Conservation (phyloP, 2,113 vertebrate species). For the Petroica traversi region DNA sequence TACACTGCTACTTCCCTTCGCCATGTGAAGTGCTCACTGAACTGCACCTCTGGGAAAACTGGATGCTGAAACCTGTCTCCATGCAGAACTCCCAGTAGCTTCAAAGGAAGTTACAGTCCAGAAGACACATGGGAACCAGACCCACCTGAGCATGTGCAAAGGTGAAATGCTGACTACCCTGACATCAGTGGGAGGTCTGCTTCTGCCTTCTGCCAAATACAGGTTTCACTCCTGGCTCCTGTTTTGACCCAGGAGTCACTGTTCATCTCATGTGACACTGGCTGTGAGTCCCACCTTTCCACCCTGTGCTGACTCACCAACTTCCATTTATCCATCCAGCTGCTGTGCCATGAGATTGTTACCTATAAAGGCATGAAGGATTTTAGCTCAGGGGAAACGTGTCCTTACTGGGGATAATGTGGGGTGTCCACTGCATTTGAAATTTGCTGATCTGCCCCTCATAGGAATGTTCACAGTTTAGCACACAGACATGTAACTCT, state of each 20-base stretch:
- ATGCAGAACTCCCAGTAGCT: neutral
- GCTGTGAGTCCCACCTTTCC: neutral
- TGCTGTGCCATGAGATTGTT: neutral
- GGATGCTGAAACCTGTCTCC: neutral
- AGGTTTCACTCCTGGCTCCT: neutral
- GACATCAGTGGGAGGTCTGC: neutral
- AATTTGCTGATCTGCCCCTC: neutral
- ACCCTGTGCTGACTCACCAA: neutral
- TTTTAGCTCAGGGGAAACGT: neutral
- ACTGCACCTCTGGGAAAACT: neutral
- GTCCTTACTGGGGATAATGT: neutral
- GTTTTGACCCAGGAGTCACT: neutral
- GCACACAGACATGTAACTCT: rapidly evolving
- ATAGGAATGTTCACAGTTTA: neutral
- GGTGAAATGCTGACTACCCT: neutral
- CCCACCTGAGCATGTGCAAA: neutral
- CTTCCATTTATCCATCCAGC: neutral
- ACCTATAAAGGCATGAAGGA: neutral
- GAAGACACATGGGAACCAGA: neutral
- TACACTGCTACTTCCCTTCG: neutral
- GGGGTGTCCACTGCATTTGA: neutral
- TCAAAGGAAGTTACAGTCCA: neutral
- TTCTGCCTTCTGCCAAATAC: rapidly evolving
- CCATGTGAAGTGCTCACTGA: neutral
- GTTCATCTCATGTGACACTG: neutral